Evolutionary conservation across 2,797 vertebrate species (phyloP).

Genomic region (Aulostomus chinensis): DNA sequence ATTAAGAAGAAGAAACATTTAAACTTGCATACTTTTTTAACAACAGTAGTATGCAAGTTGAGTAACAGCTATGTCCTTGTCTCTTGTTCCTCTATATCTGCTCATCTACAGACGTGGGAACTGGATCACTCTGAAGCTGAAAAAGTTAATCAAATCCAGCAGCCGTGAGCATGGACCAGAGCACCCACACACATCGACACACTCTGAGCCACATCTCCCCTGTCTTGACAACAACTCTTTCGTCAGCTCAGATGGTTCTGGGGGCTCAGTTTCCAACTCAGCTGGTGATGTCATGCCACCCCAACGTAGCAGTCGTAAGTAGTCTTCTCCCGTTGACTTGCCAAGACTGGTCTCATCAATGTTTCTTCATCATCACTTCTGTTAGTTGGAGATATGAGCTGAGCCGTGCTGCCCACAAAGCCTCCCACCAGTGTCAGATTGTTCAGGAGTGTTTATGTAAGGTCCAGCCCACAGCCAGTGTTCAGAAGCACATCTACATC

Average conservation of each 20-base stretch:
- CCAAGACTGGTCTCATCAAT: no score
- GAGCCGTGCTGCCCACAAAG: no score
- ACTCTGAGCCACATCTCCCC: conserved; percentile 82
- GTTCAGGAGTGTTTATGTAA: conserved; percentile 1
- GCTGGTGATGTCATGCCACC: conserved; percentile 83
- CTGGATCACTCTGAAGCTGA: conserved; percentile 98
- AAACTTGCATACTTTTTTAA: neutral
- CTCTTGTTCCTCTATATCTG: neutral
- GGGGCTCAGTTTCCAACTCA: conserved; percentile 85
- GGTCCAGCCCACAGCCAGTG: no score
- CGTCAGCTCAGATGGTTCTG: conserved; percentile 88
- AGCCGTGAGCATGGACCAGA: conserved; percentile 84
- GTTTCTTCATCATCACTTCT: neutral
- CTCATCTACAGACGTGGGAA: conserved; percentile 87
- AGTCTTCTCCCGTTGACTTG: no score
- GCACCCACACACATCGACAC: conserved; percentile 79
- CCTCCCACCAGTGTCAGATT: neutral
- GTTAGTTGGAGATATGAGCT: conserved; percentile 9
- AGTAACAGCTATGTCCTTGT: no score
- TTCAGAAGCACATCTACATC: no score
- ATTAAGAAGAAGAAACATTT: no score
- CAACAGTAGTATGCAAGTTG: neutral
- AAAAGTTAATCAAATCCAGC: conserved; percentile 94
- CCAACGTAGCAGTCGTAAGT: conserved; percentile 90
- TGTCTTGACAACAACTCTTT: conserved; percentile 91